phyloP scores from a whole-genome alignment of 2,113 vertebrate species.

The Hyaena hyaena region DNA sequence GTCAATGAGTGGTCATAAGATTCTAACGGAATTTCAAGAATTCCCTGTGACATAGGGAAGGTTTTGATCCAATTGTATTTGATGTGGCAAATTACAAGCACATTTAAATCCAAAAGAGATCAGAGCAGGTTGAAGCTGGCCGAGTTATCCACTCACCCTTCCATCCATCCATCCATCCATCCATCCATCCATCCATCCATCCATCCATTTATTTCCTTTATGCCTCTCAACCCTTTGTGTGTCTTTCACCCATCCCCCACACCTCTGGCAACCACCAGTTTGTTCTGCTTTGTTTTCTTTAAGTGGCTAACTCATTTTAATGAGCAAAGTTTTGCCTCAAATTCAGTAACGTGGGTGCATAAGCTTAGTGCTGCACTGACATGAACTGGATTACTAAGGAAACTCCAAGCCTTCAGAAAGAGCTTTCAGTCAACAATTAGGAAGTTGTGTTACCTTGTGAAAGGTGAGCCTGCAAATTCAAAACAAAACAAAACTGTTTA shows the following conservation, averaged over 20 bases:
- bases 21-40: neutral
- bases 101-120: neutral
- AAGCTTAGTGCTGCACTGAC: neutral
- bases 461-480: conserved; percentile 41
- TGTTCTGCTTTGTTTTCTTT: neutral
- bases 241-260: neutral
- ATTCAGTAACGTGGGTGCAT: neutral
- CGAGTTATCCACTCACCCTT: neutral
- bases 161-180: neutral
- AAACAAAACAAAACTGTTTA: neutral
- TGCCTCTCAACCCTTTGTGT: neutral
- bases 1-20: neutral
- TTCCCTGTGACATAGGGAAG: neutral
- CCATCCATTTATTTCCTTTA: neutral
- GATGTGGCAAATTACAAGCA: neutral
- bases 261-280: neutral
- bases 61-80: conserved; percentile 5
- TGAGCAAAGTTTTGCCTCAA: neutral
- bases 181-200: neutral
- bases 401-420: neutral
- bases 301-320: neutral
- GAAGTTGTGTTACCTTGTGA: neutral
- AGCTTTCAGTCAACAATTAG: neutral
- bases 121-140: neutral
- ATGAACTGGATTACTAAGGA: neutral